Base-by-base conservation (phyloP, 2,797 vertebrate genomes). In the Chelmon rostratus region DNA sequence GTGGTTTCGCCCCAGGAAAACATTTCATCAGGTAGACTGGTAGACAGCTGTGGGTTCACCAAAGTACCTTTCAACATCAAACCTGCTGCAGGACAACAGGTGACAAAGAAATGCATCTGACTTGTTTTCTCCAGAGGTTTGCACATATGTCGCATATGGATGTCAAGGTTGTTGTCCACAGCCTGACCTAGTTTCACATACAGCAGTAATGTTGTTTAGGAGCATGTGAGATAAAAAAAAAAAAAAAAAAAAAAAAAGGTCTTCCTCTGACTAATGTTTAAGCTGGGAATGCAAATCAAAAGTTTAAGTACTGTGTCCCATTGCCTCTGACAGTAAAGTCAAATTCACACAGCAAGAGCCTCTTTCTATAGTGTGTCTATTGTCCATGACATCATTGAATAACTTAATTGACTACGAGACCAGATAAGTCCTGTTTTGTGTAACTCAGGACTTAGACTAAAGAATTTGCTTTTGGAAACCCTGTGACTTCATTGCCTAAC, bases 391-490 rank as follows among this genome's bases (percentile, higher is more conserved):
- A 8, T 46, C 6, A 25, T 57, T 46, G 35, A 42, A 42, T 62
- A 71, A 77, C 65, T 31, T 42, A 78, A 79, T 57, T 53, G 53
- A 84, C 70, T 52, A 42, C 23, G 62, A 78, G 25, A 62, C 6
- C 1, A 28, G 35, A 37, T 73, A 53, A 75, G 31, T 86, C 68
- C 73, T 50, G 61, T 53, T 64, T 35, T 58, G 7, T 3, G 63
- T 68, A 50, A 50, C 63, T 87, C 71, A 69, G 81, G 73, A 84
- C 54, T 21, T 25, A 0, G 1, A 35, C 33, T 73, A 49, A 69
- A 67, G 31, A 58, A 58, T 76, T n/a, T 47, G 2, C 13, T 13
- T 21, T 11, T 16, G 23, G 25, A 67, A 42, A 58, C 8, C 59
- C 21, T 70, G 76, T 76, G 76, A 63, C 67, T 70, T 40, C 6